Conservation (phyloP, 2,888 invertebrate genomes). For the Sesamia inferens region DNA sequence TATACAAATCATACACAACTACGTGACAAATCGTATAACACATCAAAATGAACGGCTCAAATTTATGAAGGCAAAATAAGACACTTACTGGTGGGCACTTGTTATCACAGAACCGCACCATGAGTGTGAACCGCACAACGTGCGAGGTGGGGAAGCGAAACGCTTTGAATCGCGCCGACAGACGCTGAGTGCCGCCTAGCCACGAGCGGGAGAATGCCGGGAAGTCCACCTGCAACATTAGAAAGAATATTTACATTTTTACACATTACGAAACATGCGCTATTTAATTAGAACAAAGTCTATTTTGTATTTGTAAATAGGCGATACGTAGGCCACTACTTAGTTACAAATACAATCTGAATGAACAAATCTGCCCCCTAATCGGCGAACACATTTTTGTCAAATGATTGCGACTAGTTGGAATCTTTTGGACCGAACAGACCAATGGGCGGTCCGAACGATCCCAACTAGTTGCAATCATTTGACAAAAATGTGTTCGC, state of each 20-base stretch:
- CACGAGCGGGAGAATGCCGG: constrained; percentile 85
- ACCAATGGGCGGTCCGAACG: no score
- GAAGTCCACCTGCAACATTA: constrained; percentile 83
- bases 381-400: no score
- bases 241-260: not conserved
- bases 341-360: no score
- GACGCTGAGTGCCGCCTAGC: constrained; percentile 80
- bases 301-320: not conserved
- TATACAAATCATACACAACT: no score
- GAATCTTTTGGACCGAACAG: no score
- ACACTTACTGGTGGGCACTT: constrained; percentile 91
- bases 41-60: not conserved
- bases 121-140: constrained; percentile 94
- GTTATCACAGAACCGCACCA: constrained; percentile 94
- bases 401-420: no score
- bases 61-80: not conserved
- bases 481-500: no score
- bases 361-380: no score
- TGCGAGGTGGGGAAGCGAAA: constrained; percentile 97
- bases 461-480: no score
- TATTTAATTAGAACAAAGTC: not conserved
- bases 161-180: constrained; percentile 93
- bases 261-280: not conserved
- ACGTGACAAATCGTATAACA: no score
- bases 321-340: no score